Base-by-base conservation (phyloP, 1,140 invertebrate genomes). In the Hypothenemus hampei region DNA sequence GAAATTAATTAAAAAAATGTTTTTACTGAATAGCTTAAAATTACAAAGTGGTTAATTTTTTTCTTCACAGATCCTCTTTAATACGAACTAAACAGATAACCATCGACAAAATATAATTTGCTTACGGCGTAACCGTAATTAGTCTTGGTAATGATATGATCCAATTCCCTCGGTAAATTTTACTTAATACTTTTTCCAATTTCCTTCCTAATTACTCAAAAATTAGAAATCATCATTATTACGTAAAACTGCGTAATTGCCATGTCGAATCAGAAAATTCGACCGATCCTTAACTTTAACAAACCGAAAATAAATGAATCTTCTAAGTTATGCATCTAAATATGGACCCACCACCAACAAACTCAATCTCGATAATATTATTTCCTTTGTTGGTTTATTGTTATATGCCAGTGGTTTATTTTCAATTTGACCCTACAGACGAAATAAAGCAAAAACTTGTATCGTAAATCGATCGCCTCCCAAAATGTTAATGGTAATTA, bases 141-240 rank as follows among this genome's bases (percentile, higher is more conserved):
- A 46, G 43, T 24, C 23, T 23, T 24, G 40, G 40, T 48, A 36
- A 48, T 37, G 47, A 50, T 50, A 50, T 50, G 35, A 50, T 50
- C 47, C 40, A 50, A 50, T 50, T 50, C 35, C 20, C 10, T 11
- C n/a, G 15, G 43, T 19, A 39, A 50, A 50, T 50, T 50, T 26
- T 21, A 37, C 21, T 50, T 50, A 50, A 50, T 50, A 50, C 35
- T 39, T 24, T 50, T 50, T 39, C 36, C 36, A 39, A 50, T 50
- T 50, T 50, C 47, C 47, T 48, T 36, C 20, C 33, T 50, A 50
- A 50, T 50, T 50, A 39, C 47, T 22, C 20, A 50, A 50, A 48
- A 50, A 37, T 39, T 50, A 50, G 47, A 50, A 50, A 50, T 22
- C 47, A 16, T 39, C 47, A 50, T 50, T 50, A 50, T 50, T 50